Evolutionary conservation across 2,888 invertebrate species (phyloP).

Genomic region (Keiferia lycopersicella): DNA sequence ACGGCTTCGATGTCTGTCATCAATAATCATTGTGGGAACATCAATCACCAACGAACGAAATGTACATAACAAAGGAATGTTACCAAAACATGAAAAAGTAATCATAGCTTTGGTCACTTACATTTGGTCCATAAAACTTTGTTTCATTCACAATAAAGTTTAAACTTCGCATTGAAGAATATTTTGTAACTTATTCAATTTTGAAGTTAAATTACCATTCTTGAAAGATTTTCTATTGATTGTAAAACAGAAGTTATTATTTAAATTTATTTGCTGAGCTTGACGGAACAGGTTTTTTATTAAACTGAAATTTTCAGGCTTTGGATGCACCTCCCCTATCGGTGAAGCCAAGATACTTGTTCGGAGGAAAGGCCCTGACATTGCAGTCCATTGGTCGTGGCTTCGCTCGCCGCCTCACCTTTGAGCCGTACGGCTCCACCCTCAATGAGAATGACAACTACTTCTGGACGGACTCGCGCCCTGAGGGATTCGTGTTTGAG

Average conservation of each 20-base stretch:
- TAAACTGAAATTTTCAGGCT: slow-evolving; percentile 63
- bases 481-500: slow-evolving; percentile 88
- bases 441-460: slow-evolving; percentile 86
- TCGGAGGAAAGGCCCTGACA: slow-evolving; percentile 84
- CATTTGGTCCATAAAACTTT: slow-evolving; percentile 13
- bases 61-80: background rate
- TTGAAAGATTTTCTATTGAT: background rate
- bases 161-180: slow-evolving; percentile 30
- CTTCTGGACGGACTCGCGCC: slow-evolving; percentile 89
- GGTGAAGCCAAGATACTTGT: slow-evolving; percentile 81
- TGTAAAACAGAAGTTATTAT: background rate
- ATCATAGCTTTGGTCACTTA: slow-evolving; percentile 48
- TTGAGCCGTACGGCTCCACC: slow-evolving; percentile 82
- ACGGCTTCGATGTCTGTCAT: slow-evolving; percentile 20
- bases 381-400: slow-evolving; percentile 87
- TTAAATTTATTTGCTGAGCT: slow-evolving; percentile 26
- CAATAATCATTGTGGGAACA: background rate
- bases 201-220: background rate
- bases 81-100: slow-evolving; percentile 45
- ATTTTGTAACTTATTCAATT: background rate
- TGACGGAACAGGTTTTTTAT: slow-evolving; percentile 45
- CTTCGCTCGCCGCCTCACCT: slow-evolving; percentile 87
- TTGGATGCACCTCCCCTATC: slow-evolving; percentile 70
- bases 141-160: slow-evolving; percentile 28
- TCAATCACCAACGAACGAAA: background rate